phyloP scores from a whole-genome alignment of 2,113 vertebrate species.

The Leptocoma aspasia region DNA sequence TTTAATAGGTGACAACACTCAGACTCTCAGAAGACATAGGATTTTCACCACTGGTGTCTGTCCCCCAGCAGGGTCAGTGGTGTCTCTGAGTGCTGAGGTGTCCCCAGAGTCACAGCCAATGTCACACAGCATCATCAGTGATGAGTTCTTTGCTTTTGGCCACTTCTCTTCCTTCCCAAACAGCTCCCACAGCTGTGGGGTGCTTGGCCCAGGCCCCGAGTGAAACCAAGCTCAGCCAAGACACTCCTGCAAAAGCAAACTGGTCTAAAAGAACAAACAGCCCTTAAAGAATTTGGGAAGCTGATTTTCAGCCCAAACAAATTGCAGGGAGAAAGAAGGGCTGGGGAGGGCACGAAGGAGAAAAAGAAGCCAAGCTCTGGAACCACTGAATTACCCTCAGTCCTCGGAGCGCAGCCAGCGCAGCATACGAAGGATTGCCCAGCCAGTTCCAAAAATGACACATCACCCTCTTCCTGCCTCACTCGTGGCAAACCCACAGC shows the following conservation, averaged over 20 bases:
- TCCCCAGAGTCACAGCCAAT: neutral
- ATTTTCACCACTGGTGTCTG: too few species aligned
- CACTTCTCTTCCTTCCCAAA: rapidly evolving
- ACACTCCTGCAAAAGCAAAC: neutral
- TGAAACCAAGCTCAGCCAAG: neutral
- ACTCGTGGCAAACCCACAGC: slow-evolving; percentile 4
- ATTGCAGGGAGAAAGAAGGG: neutral
- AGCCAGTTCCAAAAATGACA: slow-evolving; percentile 22
- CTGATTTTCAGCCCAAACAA: slow-evolving; percentile 18
- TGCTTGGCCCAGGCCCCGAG: rapidly evolving
- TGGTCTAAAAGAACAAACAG: neutral
- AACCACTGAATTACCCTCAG: slow-evolving; percentile 10
- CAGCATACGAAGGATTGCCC: neutral
- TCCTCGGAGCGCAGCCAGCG: neutral
- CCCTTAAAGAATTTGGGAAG: neutral
- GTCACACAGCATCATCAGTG: rapidly evolving
- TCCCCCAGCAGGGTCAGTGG: neutral
- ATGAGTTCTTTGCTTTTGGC: rapidly evolving
- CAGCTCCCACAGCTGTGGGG: neutral
- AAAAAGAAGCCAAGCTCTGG: neutral
- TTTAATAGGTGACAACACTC: rapidly evolving
- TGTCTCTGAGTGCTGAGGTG: neutral
- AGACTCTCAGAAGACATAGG: neutral
- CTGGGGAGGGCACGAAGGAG: neutral
- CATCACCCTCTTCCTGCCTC: neutral